Evolutionary conservation across 2,888 invertebrate species (phyloP), one percentile per base, ranked within the genome.

Genomic region (Ennomos quercinarius): DNA sequence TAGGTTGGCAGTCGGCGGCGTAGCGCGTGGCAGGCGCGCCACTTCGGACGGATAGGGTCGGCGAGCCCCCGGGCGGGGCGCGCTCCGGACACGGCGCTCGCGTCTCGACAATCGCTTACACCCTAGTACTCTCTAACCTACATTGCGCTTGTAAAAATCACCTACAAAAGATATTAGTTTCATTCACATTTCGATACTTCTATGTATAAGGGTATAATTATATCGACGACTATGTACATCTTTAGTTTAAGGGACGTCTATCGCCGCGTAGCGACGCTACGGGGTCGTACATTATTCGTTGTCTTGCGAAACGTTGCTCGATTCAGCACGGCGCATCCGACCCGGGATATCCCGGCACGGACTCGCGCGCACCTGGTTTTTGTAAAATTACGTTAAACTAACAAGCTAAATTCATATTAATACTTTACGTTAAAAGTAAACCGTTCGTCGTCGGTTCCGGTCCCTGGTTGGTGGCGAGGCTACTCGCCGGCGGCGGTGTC

Each of bases 121-220:
- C 79, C 75, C 77, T 89, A 86, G 81, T 81, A 83, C 79, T 83
- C 77, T 85, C 87, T 91, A 91, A 89, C 88, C 91, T 91, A 91
- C 91, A 80, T 89, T 91, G 91, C 91, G 85, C 86, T 93, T 93
- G 93, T 93, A 93, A 93, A 93, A 91, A 91, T 92, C 91, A 87
- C 89, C 93, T 93, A 93, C 93, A 93, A 93, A 93, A 93, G 93
- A 93, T 93, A 93, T 92, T 92, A 92, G 87, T 91, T 92, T 91
- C 91, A 88, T 93, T 87, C 91, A 87, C 87, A 87, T 91, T 90
- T 89, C 80, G 83, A 81, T 89, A 90, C 81, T 81, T 89, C 87
- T 92, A 93, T 89, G 87, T 90, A 89, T 91, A 91, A 84, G 87
- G 87, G 89, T 91, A 92, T 91, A 92, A 42, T 87, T 88, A 86